These are phyloP conservation scores for Callorhinus ursinus DNA, from an alignment of 2,113 vertebrate genomes.

Conservation along the genomic window DNA sequence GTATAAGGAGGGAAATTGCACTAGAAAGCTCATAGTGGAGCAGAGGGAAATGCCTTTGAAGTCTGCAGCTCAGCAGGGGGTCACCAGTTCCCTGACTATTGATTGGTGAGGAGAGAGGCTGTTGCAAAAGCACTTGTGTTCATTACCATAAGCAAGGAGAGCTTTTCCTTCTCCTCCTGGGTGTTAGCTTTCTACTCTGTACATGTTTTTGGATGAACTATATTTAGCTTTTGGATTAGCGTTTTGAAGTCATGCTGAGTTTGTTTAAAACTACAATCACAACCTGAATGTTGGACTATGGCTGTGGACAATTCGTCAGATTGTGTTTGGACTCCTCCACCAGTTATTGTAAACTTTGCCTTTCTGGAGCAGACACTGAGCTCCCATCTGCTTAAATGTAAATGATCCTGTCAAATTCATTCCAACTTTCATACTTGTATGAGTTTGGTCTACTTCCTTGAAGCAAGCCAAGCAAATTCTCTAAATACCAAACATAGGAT, in stretches of 20 bases:
- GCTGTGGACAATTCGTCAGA: not conserved
- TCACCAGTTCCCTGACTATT: not conserved
- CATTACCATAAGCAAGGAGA: not conserved
- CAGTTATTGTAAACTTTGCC: not conserved
- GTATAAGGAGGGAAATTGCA: not conserved
- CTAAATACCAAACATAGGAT: conserved; percentile 55
- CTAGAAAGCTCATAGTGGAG: not conserved
- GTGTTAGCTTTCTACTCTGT: not conserved
- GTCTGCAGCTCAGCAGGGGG: not conserved
- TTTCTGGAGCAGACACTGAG: not conserved
- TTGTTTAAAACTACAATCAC: conserved; percentile 26
- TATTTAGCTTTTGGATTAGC: conserved; percentile 7
- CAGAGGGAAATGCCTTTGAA: not conserved
- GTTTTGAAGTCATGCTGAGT: not conserved
- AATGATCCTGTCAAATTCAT: not conserved
- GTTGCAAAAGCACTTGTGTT: not conserved
- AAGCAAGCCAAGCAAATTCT: conserved; percentile 72
- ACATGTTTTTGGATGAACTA: not conserved
- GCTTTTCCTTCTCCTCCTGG: not conserved
- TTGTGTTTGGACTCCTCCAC: not conserved
- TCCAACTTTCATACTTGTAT: not conserved
- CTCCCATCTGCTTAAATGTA: not conserved
- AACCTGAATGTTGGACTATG: not conserved
- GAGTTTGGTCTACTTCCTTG: conserved; percentile 6
- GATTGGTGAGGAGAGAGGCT: not conserved